Base-by-base conservation (phyloP, 2,113 vertebrate species). In the Grammomys surdaster region DNA sequence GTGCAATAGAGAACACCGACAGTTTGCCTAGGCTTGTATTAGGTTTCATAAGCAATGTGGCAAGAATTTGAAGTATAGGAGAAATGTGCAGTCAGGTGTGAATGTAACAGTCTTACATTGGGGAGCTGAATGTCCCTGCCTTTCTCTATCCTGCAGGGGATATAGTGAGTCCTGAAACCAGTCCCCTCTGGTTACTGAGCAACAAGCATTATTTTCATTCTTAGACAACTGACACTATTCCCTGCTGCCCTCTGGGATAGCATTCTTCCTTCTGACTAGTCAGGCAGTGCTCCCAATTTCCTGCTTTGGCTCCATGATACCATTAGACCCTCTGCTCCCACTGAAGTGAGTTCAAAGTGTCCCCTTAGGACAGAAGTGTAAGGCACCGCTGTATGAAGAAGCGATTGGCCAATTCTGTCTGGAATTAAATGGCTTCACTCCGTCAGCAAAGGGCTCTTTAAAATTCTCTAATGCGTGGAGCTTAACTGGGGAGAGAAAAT, bases 371-470 rank as follows among this genome's bases (percentile, higher is more conserved):
- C 24, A 92, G 87, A 94, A 87, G 60, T 54, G 26, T 36, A 82
- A 73, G 40, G 88, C 63, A 54, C 63, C 73, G 69, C 93, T 82
- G 17, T 82, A n/a, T 84, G 92, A 89, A 81, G 56, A 93, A 89
- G 81, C 65, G 60, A 87, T 80, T 4, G 3, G 43, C 91, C 92
- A 87, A 16, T 92, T 88, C 93, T 89, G 33, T 81, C 51, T 81
- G 95, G 92, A 93, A 78, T 94, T 90, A 94, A 95, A 96, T 85
- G 72, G 60, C 72, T 88, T 95, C 33, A 69, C 60, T 94, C 48
- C n/a, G 14, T 94, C 81, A 94, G 94, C 91, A 90, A 78, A 89
- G 63, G 56, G 9, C 48, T 93, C 72, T 86, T 94, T 87, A 82
- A 93, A 96, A 90, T 95, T 92, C 77, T 95, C 72, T 89, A 95